phyloP scores from a whole-genome alignment of 1,140 invertebrate species.

The Hesperophylax magnus region DNA sequence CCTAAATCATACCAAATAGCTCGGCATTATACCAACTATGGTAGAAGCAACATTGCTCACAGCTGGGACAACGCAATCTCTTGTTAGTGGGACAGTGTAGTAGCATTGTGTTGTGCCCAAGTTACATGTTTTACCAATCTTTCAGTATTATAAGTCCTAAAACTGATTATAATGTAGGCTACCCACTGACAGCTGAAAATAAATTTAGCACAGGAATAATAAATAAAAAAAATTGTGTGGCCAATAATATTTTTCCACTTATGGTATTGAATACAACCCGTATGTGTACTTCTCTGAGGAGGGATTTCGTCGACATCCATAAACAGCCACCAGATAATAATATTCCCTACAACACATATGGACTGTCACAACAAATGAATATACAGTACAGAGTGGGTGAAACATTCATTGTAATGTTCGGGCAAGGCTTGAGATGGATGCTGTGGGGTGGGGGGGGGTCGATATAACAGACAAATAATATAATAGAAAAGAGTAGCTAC shows the following conservation, averaged over 20 bases:
- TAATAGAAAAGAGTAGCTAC: slow-evolving; percentile 51
- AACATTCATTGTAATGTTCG: not conserved
- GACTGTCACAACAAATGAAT: slow-evolving; percentile 4
- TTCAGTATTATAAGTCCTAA: not conserved
- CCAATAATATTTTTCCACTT: too few relatives aligned
- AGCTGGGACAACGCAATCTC: not conserved
- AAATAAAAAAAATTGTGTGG: not conserved
- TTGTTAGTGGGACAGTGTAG: not conserved
- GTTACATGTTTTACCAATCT: not conserved
- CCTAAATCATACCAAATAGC: too few relatives aligned
- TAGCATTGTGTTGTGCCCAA: too few relatives aligned
- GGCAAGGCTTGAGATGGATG: not conserved
- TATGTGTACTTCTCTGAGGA: too few relatives aligned
- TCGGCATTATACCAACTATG: not conserved
- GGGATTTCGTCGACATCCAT: too few relatives aligned
- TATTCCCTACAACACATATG: not conserved
- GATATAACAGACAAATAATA: slow-evolving; percentile 16
- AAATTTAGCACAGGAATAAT: not conserved
- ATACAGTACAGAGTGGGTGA: not conserved
- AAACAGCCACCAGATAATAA: not conserved
- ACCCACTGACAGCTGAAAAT: not conserved
- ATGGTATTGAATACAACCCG: too few relatives aligned
- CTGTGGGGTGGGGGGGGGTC: not conserved
- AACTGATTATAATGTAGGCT: too few relatives aligned
- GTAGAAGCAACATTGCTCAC: slow-evolving; percentile 9